Conservation (phyloP, 2,113 vertebrate genomes). For the Climacteris rufus region DNA sequence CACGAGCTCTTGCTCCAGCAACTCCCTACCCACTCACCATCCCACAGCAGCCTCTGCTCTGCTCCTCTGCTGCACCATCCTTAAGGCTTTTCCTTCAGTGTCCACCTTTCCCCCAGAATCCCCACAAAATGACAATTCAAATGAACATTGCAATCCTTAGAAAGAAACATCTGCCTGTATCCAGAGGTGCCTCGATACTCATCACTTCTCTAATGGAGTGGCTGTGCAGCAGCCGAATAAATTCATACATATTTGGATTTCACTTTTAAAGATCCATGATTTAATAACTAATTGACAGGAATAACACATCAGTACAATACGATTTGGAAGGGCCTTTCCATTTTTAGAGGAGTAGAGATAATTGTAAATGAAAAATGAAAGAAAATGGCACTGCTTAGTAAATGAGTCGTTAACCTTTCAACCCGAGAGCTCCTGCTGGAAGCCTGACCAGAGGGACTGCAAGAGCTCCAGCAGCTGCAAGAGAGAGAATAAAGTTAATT, state of each 20-base stretch:
- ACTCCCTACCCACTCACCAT: not conserved
- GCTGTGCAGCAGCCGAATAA: conserved; percentile 4
- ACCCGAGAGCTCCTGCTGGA: conserved; percentile 32
- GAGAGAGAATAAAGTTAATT: conserved; percentile 49
- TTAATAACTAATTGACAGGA: conserved; percentile 73
- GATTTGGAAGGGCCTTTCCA: conserved; percentile 22
- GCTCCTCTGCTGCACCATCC: not conserved
- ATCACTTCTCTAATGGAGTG: conserved; percentile 3
- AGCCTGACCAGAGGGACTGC: conserved; percentile 55
- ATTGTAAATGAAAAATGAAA: conserved; percentile 72
- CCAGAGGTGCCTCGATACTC: conserved; percentile 12
- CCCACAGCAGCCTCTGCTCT: not conserved
- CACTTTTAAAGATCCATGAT: conserved; percentile 44
- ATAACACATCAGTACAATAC: conserved; percentile 55
- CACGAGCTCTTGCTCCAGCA: not conserved
- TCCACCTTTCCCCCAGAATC: not conserved
- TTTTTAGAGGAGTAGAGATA: conserved; percentile 67
- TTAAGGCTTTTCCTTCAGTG: not conserved
- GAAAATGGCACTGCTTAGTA: conserved; percentile 58
- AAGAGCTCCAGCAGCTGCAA: conserved; percentile 18
- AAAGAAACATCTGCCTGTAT: conserved; percentile 14
- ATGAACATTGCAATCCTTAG: not conserved
- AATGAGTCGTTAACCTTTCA: conserved; percentile 73
- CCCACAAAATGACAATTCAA: not conserved
- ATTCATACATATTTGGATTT: conserved; percentile 61